These are phyloP conservation scores for Caranx melampygus DNA, from an alignment of 2,113 vertebrate genomes.

Conservation along the genomic window DNA sequence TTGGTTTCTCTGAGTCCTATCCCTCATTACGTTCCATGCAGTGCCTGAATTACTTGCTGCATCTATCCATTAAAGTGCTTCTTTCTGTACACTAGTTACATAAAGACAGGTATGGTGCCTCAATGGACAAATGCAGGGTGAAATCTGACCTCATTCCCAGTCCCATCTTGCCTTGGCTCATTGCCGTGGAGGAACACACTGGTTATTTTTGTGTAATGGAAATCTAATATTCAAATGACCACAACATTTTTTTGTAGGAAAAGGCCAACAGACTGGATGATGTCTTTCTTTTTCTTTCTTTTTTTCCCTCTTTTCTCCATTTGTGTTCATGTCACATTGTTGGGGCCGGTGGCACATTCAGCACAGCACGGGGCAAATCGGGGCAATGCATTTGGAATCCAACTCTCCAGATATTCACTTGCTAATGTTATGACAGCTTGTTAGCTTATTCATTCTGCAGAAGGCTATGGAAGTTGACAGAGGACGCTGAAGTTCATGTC, in stretches of 20 bases:
- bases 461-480: constrained; percentile 71
- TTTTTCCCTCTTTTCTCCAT: constrained; percentile 37
- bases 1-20: constrained; percentile 77
- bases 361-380: constrained; percentile 29
- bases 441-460: constrained; percentile 66
- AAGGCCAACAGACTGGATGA: constrained; percentile 20
- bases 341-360: constrained; percentile 29
- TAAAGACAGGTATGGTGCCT: constrained; percentile 70
- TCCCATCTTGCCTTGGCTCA: constrained; percentile 49
- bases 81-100: constrained; percentile 73
- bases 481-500: constrained; percentile 63
- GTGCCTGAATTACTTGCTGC: constrained; percentile 79
- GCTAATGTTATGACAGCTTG: constrained; percentile 75
- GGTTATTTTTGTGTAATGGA: constrained; percentile 52
- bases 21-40: constrained; percentile 81
- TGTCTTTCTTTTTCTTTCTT: constrained; percentile 32
- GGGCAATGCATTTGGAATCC: constrained; percentile 43
- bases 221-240: constrained; percentile 51
- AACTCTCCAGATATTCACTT: constrained; percentile 56
- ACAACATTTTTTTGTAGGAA: constrained; percentile 12
- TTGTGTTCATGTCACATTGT: constrained; percentile 50
- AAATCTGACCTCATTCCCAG: constrained; percentile 68
- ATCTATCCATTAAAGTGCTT: constrained; percentile 77
- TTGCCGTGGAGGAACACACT: constrained; percentile 43
- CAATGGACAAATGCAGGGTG: constrained; percentile 60